Base-by-base conservation (phyloP, 1,140 invertebrate genomes). In the Homarus americanus region DNA sequence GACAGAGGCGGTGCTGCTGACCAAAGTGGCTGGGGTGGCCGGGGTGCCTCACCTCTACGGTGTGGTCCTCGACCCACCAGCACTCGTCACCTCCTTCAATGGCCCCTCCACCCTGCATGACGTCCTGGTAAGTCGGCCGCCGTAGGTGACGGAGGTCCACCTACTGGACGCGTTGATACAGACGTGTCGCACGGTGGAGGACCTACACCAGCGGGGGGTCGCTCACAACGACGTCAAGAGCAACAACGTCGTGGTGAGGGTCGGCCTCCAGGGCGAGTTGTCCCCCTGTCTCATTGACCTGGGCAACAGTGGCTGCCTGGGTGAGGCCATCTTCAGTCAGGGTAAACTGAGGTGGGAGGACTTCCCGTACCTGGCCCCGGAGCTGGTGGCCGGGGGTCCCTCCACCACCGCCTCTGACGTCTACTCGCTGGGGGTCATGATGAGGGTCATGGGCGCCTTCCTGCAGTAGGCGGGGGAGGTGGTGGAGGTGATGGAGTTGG, bases 201-300 rank as follows among this genome's bases (percentile, higher is more conserved):
- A 12, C 7, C 73, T 76, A 34, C 76, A 79, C 40, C 12, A 28
- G 17, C 38, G 40, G 20, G n/a, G 76, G 38, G n/a, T 79, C 38
- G 36, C 76, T 2, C 76, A 79, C 76, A 79, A 44, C 20, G 76
- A 79, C 40, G 41, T 79, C 76, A 79, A 79, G 38, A 79, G 76
- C 38, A 44, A 79, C 38, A 79, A 79, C 20, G 40, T 79, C 10
- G 40, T 79, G 1, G 76, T 79, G 76, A 40, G 40, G 38, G 20
- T 34, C 10, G 4, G 20, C 40, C 24, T 38, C 15, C 36, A 79
- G 12, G 76, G 40, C 24, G 41, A 15, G n/a, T 5, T 79, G 2
- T 40, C 40, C 0, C 5, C 76, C 17, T 79, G 76, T 28, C 40
- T 79, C 20, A 79, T 79, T 3, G 76, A 79, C 76, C 40, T 79